These are phyloP conservation scores for Ypsolopha scabrella DNA, from an alignment of 2,888 invertebrate species.

Conservation along the genomic window DNA sequence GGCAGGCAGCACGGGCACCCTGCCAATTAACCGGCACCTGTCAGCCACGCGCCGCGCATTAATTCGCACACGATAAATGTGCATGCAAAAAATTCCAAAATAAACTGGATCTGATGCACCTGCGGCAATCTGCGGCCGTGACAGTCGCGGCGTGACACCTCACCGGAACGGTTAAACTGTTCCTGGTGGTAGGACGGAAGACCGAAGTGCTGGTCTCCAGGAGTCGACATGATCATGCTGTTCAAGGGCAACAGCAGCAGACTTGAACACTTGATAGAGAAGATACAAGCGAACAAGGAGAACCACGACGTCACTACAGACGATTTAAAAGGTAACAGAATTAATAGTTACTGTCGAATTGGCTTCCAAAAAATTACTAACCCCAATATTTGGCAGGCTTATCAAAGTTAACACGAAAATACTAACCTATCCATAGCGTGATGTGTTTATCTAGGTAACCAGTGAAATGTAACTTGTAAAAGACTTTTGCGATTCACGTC, in stretches of 20 bases:
- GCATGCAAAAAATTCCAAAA: slow-evolving; percentile 54
- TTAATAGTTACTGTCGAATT: no score
- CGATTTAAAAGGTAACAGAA: slow-evolving; percentile 58
- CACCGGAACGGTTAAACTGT: slow-evolving; percentile 8
- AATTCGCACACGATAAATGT: slow-evolving; percentile 57
- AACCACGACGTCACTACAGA: slow-evolving; percentile 69
- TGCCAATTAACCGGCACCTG: slow-evolving; percentile 61
- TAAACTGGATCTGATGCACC: slow-evolving; percentile 62
- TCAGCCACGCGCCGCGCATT: slow-evolving; percentile 53
- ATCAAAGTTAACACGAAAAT: not conserved
- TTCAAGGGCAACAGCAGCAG: slow-evolving; percentile 90
- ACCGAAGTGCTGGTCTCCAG: not conserved
- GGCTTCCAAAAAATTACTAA: no score
- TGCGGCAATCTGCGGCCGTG: slow-evolving; percentile 37
- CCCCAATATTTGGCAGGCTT: no score
- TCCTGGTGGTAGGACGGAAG: slow-evolving; percentile 10
- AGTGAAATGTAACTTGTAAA: no score
- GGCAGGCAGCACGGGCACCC: slow-evolving; percentile 37
- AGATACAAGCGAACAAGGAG: slow-evolving; percentile 88
- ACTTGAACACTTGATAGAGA: slow-evolving; percentile 86
- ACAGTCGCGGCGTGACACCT: slow-evolving; percentile 12
- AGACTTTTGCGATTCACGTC: no score
- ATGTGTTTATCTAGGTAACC: no score
- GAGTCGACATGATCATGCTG: slow-evolving; percentile 74
- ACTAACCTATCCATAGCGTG: not conserved